Evolutionary conservation across 2,113 vertebrate species (phyloP), one percentile per base, ranked within the genome.

Genomic region (Dipodomys ordii): DNA sequence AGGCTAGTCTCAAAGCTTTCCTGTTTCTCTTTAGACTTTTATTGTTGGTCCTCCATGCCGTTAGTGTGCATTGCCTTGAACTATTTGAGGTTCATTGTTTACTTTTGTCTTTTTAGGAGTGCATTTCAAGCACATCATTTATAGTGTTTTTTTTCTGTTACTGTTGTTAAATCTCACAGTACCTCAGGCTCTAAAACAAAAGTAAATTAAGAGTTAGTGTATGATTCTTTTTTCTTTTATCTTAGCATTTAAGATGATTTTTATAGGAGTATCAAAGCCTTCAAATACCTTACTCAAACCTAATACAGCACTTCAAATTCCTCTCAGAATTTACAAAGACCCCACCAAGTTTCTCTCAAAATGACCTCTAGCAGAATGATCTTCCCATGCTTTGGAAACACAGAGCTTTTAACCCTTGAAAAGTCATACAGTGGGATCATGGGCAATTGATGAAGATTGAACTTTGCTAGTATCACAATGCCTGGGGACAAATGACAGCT

Each of bases 1-100:
- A 97, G 95, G 96, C 93, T 92, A 91, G n/a, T 93, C 93, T 96
- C 93, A 97, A 97, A 96, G 96, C 94, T 68, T 97, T 97, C 92
- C 78, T 79, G 53, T 92, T 95, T 95, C 91, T 91, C 90, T 97
- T 96, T 92, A 88, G 91, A 94, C 79, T 97, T 97, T 97, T 93
- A 95, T 95, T 95, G 95, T 96, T 95, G 86, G 77, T 92, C 85
- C 85, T 67, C 35, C 83, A 91, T 64, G 91, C 83, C 71, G 83
- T 93, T 88, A 80, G 90, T 92, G 72, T 77, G 90, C 68, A 72
- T 95, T 95, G 86, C 93, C 83, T 96, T 97, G 88, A 97, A 96
- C 88, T 92, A 87, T 94, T 92, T 87, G 94, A 95, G 92, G 46
- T 80, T 92, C 83, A 87, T 83, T 97, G 96, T 96, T 97, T 97